Percentiles rank a stretch among this genome's conserved stretches.
phyloP scores from a whole-genome alignment of 2,797 vertebrate species.

The Chaunax sp. region DNA sequence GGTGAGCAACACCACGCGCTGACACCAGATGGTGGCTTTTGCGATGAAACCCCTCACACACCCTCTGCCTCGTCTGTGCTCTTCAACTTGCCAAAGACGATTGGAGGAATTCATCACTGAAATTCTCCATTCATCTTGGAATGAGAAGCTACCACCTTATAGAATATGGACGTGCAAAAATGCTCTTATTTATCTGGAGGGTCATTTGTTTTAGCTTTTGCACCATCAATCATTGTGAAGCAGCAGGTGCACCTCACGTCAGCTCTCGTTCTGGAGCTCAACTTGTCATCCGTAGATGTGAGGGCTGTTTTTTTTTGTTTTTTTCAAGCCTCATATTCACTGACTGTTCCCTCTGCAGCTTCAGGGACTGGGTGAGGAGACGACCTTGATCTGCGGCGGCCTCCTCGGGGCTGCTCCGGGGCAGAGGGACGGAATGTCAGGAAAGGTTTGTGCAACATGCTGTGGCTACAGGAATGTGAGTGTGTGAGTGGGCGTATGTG shows the following conservation, averaged over 20 bases:
- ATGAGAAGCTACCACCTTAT: conserved; percentile 13
- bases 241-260: conserved; percentile 49
- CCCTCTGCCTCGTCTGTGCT: conserved; percentile 63
- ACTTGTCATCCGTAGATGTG: conserved; percentile 28
- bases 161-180: background rate
- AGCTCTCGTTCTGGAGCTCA: conserved; percentile 15
- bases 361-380: conserved; percentile 40
- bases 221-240: conserved; percentile 34
- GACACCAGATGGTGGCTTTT: conserved; percentile 82
- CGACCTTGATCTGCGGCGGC: conserved; percentile 62
- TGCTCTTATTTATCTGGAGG: conserved; percentile 19
- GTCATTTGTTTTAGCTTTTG: conserved; percentile 32
- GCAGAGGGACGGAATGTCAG: conserved; percentile 66
- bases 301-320: conserved; percentile 10
- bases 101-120: conserved; percentile 40
- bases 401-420: conserved; percentile 72
- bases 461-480: conserved; percentile 38
- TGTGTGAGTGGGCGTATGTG: background rate
- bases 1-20: conserved; percentile 76
- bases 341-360: conserved; percentile 42
- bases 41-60: conserved; percentile 66
- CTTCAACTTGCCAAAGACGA: conserved; percentile 54
- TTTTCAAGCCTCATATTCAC: conserved; percentile 25
- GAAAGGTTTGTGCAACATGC: conserved; percentile 67
- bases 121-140: conserved; percentile 21